Base-by-base conservation (phyloP, 1,140 invertebrate species). In the Lucilia cuprina region DNA sequence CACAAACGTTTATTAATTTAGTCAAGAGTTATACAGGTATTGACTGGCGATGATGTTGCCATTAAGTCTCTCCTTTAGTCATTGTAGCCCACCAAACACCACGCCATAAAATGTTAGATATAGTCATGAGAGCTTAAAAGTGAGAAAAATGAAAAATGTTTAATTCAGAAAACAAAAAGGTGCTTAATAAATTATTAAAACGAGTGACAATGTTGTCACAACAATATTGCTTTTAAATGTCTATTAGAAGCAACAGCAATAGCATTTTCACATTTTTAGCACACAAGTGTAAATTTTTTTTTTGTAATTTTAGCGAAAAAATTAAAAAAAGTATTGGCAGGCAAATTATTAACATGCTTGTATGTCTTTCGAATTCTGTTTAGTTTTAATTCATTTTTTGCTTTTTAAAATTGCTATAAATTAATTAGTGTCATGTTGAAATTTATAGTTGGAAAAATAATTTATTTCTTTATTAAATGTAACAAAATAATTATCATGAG, bases 181-280 rank as follows among this genome's bases (percentile, higher is more conserved):
- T 78, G 75, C 25, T 47, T 47, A 78, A 78, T 78, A 78, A 78
- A 78, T 78, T 78, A 78, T 78, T 78, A 78, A 78, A 70, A 78
- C 41, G 47, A 78, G 75, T 78, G 75, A 78, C 75, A 78, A 78
- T 78, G 35, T 78, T 78, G 75, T 78, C 75, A 78, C 75, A 78
- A 78, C 75, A 78, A 78, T 78, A 78, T 78, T 78, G 34, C 35
- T 25, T 78, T 47, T 17, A 70, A 47, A 78, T 78, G 75, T 78
- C 75, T 78, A 70, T 19, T 47, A 78, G 35, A 49, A 78, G 41
- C 12, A 47, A 47, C 75, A 70, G n/a, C 55, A 70, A 21, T 30
- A 30, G 25, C 65, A 70, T 10, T 41, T 41, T 55, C 50, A 55
- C 41, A 55, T 55, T 55, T 13, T 34, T 34, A 34, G 74, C 30